Base-by-base conservation (phyloP, 2,888 invertebrate species). In the Rhogogaster chlorosoma region DNA sequence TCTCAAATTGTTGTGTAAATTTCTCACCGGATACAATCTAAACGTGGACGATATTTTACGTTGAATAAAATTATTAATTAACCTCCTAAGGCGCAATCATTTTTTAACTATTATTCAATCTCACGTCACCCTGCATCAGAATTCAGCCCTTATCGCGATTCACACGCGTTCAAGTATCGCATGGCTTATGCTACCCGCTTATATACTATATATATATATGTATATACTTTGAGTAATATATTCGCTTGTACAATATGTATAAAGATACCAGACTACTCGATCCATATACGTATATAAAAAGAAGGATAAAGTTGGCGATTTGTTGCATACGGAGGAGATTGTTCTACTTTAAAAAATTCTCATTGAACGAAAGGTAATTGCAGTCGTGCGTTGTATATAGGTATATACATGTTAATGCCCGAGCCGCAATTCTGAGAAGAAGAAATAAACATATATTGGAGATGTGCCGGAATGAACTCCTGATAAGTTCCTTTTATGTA, bases 291-390 rank as follows among this genome's bases (percentile, higher is more conserved):
- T 70, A 18, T 70, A 15, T 32, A 18, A 70, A 36, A 70, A 70
- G n/a, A 4, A 32, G 36, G 22, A 36, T 36, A 36, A 29, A 18
- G 70, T 2, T 5, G 70, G 70, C 18, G 36, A 70, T 70, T 36
- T 29, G 36, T 9, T 6, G 36, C 32, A 70, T 18, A 29, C 12
- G 15, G 36, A 32, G 0, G 36, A 70, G 70, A 70, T 70, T 70
- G 36, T 70, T 70, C 70, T 32, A 70, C 36, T 70, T 70, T n/a
- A 12, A 29, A 70, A 29, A 70, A 70, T 70, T 29, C 32, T 70
- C 70, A 70, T 70, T 70, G 70, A 70, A 70, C 70, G 18, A n/a
- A 36, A 70, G 70, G 70, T 36, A 70, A 70, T 70, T 70, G 61
- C 61, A 61, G 61, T 53, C 53, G 0, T 53, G 32, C 15, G 67